Evolutionary conservation across 37 sponge, comb jelly and placozoan species (phyloP).

Genomic region (Ianthella basta): DNA sequence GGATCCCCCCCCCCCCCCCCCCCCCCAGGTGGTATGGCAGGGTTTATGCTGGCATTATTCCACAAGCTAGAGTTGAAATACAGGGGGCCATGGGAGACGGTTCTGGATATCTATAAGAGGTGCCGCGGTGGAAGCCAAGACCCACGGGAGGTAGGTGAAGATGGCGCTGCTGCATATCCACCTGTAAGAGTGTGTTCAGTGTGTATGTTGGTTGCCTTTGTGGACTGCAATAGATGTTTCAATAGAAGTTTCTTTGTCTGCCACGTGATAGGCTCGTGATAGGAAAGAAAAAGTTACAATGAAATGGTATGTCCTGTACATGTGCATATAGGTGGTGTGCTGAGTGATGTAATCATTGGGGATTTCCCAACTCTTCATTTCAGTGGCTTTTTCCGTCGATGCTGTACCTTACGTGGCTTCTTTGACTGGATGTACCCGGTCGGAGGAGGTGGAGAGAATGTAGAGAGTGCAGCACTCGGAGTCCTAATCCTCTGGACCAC

Average conservation of each 20-base stretch:
- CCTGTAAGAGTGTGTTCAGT: too few species aligned
- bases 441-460: conserved; percentile 83
- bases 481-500: conserved; percentile 88
- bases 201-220: too few species aligned
- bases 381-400: too few species aligned
- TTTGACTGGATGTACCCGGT: conserved; percentile 85
- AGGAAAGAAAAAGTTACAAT: too few species aligned
- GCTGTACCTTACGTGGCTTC: conserved; percentile 26
- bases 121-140: neutral
- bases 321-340: too few species aligned
- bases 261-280: too few species aligned
- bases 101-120: neutral
- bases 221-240: too few species aligned
- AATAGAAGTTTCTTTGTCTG: too few species aligned
- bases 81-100: neutral
- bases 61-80: conserved; percentile 68
- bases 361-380: too few species aligned
- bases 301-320: too few species aligned
- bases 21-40: conserved; percentile 75
- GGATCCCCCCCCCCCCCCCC: too few species aligned
- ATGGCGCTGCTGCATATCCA: neutral
- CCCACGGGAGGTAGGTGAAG: neutral
- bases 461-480: conserved; percentile 87
- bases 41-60: conserved; percentile 57
- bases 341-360: too few species aligned